A percentile compares a stretch with the other conserved stretches of the same genome.
phyloP scores from a whole-genome alignment of 2,797 vertebrate species.

The Astyanax mexicanus region DNA sequence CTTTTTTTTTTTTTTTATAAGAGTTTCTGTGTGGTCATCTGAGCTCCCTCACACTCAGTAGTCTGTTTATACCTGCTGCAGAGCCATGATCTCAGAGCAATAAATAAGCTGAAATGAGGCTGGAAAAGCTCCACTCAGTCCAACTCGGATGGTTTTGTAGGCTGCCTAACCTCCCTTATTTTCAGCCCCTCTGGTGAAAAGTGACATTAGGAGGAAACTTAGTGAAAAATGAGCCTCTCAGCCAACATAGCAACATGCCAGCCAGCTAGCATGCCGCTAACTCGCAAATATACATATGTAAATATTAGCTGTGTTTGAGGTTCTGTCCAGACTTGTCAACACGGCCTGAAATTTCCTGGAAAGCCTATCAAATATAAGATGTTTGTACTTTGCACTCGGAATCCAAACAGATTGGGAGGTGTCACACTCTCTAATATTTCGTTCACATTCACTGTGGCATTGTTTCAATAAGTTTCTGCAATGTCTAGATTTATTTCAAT shows the following conservation, averaged over 20 bases:
- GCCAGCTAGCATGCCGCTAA: background rate
- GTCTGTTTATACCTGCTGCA: constrained; percentile 31
- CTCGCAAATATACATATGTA: no score
- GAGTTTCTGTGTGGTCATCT: constrained; percentile 15
- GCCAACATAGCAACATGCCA: constrained; percentile 12
- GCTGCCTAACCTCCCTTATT: background rate
- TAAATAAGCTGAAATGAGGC: constrained; percentile 35
- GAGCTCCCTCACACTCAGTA: constrained; percentile 1
- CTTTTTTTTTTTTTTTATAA: no score
- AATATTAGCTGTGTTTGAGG: background rate
- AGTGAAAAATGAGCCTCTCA: constrained; percentile 16
- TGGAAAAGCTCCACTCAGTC: background rate
- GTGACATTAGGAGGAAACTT: constrained; percentile 18
- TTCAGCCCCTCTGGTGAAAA: background rate
- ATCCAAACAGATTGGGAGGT: no score
- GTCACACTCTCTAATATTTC: no score
- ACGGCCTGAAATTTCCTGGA: background rate
- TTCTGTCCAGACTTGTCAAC: background rate
- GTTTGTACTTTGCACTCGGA: no score
- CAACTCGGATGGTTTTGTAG: background rate
- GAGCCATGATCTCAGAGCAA: constrained; percentile 4
- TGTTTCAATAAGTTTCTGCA: no score
- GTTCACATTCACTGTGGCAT: no score
- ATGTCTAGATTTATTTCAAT: no score
- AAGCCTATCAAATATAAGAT: background rate